Base-by-base conservation (phyloP, 1,140 invertebrate species). In the Chymomyza costata region DNA sequence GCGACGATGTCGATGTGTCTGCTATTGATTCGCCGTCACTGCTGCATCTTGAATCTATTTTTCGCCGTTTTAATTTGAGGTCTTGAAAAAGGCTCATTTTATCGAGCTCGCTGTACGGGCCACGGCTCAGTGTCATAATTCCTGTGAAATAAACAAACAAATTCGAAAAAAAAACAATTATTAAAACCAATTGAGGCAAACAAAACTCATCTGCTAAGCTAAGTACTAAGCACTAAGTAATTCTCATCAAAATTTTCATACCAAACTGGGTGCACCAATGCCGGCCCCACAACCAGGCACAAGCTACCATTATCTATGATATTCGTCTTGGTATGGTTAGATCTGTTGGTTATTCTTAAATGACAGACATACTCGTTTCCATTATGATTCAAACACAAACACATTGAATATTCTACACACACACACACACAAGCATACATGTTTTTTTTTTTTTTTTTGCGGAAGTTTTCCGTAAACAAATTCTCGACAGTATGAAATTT, bases 21-120 rank as follows among this genome's bases (percentile, higher is more conserved):
- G 93, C 93, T 87, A 94, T 92, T 86, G 93, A 95, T 89, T 94
- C 94, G 92, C 94, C 95, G 91, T 96, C 94, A 88, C 94, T 95
- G 88, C 94, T 95, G 90, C 94, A 95, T 90, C 95, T 91, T 87
- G 94, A 95, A 90, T 97, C 95, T 86, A 97, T 94, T 92, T 97
- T 97, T 89, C 95, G 92, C 89, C 95, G 92, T 91, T 97, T 97
- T 87, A 97, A 90, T 91, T 97, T 97, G 89, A 97, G 92, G 90
- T 97, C 95, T 92, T 97, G 95, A 91, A 97, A 97, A 89, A 97
- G 93, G 92, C 95, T 97, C 96, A 97, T 97, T 90, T 94, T 95
- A 93, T 94, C 93, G 90, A 94, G 92, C 90, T 95, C 94, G 92
- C 91, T 93, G 89, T 89, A 90, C 90, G 93, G 93, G 89, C 93